Percentiles rank a stretch among this genome's conserved stretches.
phyloP scores from a whole-genome alignment of 1,140 invertebrate genomes.

The Solenopsis invicta region DNA sequence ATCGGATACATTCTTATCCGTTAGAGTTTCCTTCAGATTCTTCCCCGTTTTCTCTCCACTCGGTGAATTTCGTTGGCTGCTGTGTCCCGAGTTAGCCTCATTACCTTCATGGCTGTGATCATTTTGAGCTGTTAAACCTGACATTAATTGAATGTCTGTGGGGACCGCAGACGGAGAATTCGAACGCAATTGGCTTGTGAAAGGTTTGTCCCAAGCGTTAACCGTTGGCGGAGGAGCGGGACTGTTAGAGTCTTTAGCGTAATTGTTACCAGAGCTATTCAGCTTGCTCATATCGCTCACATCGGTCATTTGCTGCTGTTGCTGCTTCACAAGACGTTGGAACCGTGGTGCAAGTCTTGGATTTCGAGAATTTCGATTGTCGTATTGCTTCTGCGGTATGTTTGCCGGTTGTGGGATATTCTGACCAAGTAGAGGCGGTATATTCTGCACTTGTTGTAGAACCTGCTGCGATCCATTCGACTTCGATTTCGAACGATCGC shows the following conservation, averaged over 20 bases:
- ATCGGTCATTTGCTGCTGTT: conserved; percentile 84
- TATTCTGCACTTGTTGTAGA: conserved; percentile 84
- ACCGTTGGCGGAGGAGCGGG: conserved; percentile 90
- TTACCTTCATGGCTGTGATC: conserved; percentile 79
- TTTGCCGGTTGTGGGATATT: conserved; percentile 86
- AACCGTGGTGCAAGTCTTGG: conserved; percentile 92
- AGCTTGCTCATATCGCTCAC: conserved; percentile 83
- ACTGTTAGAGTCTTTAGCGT: conserved; percentile 86
- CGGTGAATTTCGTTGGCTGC: conserved; percentile 88
- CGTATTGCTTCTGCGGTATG: conserved; percentile 87
- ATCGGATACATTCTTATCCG: conserved; percentile 90
- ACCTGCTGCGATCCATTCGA: conserved; percentile 80
- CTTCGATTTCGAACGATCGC: conserved; percentile 84
- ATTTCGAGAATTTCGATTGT: conserved; percentile 84
- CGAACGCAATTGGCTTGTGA: conserved; percentile 89
- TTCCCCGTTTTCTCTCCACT: conserved; percentile 85
- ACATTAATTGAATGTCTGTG: conserved; percentile 82
- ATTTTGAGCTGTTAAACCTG: conserved; percentile 75
- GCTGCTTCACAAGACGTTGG: conserved; percentile 88
- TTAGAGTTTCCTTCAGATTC: conserved; percentile 78
- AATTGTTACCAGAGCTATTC: conserved; percentile 79
- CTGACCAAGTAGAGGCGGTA: conserved; percentile 86
- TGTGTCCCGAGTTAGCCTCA: conserved; percentile 81
- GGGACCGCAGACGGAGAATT: conserved; percentile 84
- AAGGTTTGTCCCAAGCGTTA: conserved; percentile 96